Evolutionary conservation across 2,113 vertebrate genomes (phyloP), one percentile per base, ranked within the genome.

Genomic region (Mobula hypostoma): DNA sequence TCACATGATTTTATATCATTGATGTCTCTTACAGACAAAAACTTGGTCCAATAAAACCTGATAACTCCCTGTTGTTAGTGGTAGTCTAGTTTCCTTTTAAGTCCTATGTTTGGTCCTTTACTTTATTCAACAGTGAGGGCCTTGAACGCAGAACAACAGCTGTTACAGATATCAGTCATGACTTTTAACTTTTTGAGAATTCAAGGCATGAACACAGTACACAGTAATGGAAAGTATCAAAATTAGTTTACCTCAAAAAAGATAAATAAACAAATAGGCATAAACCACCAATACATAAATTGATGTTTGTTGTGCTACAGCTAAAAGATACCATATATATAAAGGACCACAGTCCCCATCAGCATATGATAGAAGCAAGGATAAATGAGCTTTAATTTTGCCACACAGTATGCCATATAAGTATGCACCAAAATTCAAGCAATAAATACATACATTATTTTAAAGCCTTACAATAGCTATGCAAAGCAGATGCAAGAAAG

Each of bases 401-500:
- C 98, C 98, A 98, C 98, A 99, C 98, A 98, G 98, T 99, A 99
- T 99, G 98, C 97, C 98, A 99, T 98, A 98, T 99, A 99, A 99
- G 98, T 99, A 99, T 99, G 98, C 99, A 99, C 98, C 99, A 98
- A 99, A 98, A 98, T 98, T 98, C 99, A 99, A 99, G 99, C 99
- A 99, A 99, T 99, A 99, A 99, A 99, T 99, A 99, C 99, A 99
- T 99, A 99, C 98, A 98, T 99, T 98, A 99, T 98, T 98, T 97
- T 98, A 99, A 99, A 99, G 98, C 98, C 98, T 99, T 99, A 99
- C 98, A 98, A 98, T 97, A 99, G 99, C 98, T 99, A 99, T 98
- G 98, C 99, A 98, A 99, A 99, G 98, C 98, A 98, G 98, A 99
- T 99, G 98, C 98, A 98, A 98, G 98, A 98, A 98, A 98, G 98